phyloP scores from a whole-genome alignment of 2,888 invertebrate species.

The Heterodera filipjevi region DNA sequence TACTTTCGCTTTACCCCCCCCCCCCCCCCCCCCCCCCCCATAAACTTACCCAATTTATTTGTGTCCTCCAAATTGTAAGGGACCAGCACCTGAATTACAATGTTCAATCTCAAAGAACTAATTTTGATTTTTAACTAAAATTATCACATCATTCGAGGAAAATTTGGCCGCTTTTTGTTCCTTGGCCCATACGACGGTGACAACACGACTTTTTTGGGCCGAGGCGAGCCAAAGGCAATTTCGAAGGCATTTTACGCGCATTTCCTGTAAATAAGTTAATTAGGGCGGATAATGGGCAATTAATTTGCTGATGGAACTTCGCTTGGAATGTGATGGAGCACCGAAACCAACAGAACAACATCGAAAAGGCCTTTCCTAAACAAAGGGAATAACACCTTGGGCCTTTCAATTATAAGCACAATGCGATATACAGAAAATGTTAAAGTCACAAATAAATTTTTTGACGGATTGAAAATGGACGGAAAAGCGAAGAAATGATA shows the following conservation, averaged over 20 bases:
- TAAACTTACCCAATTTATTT: background rate
- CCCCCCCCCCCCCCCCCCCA: no score
- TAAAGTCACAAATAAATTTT: no score
- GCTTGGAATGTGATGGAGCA: slow-evolving; percentile 19
- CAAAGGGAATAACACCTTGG: background rate
- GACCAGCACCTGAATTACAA: slow-evolving; percentile 10
- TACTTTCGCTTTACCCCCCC: background rate
- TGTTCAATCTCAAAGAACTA: background rate
- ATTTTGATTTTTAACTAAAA: background rate
- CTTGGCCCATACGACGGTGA: slow-evolving; percentile 23
- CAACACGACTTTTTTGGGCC: background rate
- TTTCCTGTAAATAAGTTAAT: slow-evolving; percentile 9
- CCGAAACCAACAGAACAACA: slow-evolving; percentile 11
- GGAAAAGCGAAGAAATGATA: no score
- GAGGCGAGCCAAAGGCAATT: slow-evolving; percentile 20
- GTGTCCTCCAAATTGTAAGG: slow-evolving; percentile 28
- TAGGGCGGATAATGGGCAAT: background rate
- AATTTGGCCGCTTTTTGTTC: slow-evolving; percentile 23
- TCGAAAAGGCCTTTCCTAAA: slow-evolving; percentile 20
- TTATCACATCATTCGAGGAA: slow-evolving; percentile 15
- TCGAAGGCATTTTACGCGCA: slow-evolving; percentile 16
- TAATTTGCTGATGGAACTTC: slow-evolving; percentile 10
- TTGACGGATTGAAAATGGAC: no score
- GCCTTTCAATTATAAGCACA: no score
- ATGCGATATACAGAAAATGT: no score